These are phyloP conservation scores for Eudyptes chrysolophus DNA, from an alignment of 2,113 vertebrate species.

Conservation along the genomic window DNA sequence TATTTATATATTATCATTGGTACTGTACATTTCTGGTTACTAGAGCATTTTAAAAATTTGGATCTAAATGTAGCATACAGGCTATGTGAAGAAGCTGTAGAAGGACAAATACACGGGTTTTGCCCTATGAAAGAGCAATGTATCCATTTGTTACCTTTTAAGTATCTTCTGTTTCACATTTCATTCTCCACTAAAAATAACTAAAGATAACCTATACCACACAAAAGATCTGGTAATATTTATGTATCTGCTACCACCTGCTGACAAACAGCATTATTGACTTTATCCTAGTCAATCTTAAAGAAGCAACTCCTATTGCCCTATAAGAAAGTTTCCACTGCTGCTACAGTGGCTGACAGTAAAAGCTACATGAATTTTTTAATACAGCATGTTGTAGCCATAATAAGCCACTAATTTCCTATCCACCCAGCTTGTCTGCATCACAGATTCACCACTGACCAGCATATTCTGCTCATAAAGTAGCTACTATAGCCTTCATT, in stretches of 20 bases:
- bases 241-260: conserved; percentile 54
- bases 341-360: not conserved
- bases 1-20: not conserved
- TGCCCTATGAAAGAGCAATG: not conserved
- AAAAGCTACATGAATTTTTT: not conserved
- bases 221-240: not conserved
- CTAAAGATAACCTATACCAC: not conserved
- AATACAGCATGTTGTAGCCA: not conserved
- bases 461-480: not conserved
- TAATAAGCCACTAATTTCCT: not conserved
- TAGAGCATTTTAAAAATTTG: not conserved
- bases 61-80: not conserved
- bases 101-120: not conserved
- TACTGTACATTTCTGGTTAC: not conserved
- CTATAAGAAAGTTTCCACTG: not conserved
- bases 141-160: not conserved
- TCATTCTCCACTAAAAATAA: not conserved
- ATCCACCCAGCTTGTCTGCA: not conserved
- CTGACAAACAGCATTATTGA: conserved; percentile 32
- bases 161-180: not conserved
- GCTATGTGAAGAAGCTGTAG: not conserved
- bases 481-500: not conserved
- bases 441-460: not conserved
- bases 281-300: not conserved
- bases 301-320: not conserved